Evolutionary conservation across 2,113 vertebrate species (phyloP), one percentile per base, ranked within the genome.

Genomic region (Phoxinus phoxinus): DNA sequence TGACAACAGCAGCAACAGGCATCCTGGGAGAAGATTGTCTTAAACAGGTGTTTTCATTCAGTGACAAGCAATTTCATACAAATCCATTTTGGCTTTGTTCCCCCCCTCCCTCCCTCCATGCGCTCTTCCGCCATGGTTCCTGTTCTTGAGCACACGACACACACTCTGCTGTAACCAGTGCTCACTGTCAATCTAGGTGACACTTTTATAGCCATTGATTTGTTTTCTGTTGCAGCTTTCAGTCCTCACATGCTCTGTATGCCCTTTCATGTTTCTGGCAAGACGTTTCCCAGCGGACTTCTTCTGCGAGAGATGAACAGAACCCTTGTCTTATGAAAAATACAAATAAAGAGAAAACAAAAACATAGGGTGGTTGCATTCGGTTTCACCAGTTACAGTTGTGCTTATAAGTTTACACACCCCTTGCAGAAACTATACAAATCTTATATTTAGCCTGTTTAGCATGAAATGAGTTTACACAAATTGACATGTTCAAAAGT

Each of bases 281-380:
- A 44, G 37, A 87, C 59, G 85, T 88, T 85, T 89, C 83, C 90
- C 86, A 86, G 85, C 67, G 84, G 86, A 81, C 84, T 81, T 82
- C 88, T 85, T 3, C 48, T 73, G 85, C 77, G 81, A 79, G 85
- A 86, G 85, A 85, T 87, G 75, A 91, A 93, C 92, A 91, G 90
- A 91, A 93, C 91, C 89, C 59, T 53, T 17, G 83, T 88, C 91
- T 91, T 89, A 91, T 92, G 91, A 92, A 93, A 92, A 91, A 93
- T 90, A 90, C 87, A 92, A 91, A 92, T 90, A 89, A 88, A 89
- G 25, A 19, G 58, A 25, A 25, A 23, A 80, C 90, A 85, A 75
- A 73, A 48, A 25, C 19, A 30, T 37, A 37, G 3, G n/a, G 27
- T 21, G 2, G 25, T 75, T 27, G 67, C 7, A 23, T 41, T 8